Conservation (phyloP, 2,797 vertebrate species). For the Typhlichthys eigenmanni region DNA sequence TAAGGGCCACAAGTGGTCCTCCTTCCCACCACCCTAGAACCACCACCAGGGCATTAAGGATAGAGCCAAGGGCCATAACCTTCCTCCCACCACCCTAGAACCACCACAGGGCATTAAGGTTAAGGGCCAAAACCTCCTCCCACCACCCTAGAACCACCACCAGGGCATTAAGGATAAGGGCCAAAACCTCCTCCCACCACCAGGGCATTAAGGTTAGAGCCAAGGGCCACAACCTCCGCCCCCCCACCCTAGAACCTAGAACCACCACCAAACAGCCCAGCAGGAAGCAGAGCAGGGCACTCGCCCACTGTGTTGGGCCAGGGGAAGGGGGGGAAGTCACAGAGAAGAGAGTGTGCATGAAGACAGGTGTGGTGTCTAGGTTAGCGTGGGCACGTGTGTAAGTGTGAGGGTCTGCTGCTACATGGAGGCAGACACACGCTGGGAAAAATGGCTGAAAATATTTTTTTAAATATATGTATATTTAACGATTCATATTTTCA, state of each 20-base stretch:
- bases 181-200: slow-evolving; percentile 38
- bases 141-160: background rate
- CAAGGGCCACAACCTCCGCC: background rate
- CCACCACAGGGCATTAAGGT: slow-evolving; percentile 49
- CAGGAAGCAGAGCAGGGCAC: background rate
- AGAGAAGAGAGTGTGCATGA: slow-evolving; percentile 8
- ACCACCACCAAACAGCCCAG: slow-evolving; percentile 65
- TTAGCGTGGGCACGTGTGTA: slow-evolving; percentile 28
- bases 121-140: background rate
- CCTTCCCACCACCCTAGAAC: background rate
- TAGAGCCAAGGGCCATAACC: slow-evolving; percentile 62
- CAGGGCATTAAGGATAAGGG: slow-evolving; percentile 62
- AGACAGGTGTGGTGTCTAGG: too few species aligned
- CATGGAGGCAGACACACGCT: too few species aligned
- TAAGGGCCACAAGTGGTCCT: slow-evolving; percentile 54
- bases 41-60: slow-evolving; percentile 51
- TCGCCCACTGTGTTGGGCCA: slow-evolving; percentile 19
- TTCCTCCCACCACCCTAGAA: slow-evolving; percentile 31
- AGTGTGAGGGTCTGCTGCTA: slow-evolving; percentile 33
- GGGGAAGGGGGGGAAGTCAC: slow-evolving; percentile 6
- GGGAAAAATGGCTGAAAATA: too few species aligned
- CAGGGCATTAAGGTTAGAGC: too few species aligned
- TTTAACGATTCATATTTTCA: too few species aligned
- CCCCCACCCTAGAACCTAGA: too few species aligned
- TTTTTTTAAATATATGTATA: too few species aligned